Base-by-base conservation (phyloP, 2,797 vertebrate genomes). In the Kryptopterus vitreolus region DNA sequence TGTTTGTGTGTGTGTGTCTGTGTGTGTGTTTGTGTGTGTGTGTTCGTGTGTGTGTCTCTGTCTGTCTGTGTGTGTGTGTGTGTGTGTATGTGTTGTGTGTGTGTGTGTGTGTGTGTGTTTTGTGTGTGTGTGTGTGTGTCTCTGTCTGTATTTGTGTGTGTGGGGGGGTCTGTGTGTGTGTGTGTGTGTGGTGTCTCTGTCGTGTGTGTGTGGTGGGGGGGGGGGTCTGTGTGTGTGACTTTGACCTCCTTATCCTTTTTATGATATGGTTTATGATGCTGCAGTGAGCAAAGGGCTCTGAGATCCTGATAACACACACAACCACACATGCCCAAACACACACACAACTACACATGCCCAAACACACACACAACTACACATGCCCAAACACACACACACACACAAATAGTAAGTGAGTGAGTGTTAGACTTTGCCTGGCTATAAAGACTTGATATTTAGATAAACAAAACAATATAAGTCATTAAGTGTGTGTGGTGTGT, bases 161-260 rank as follows among this genome's bases (percentile, higher is more conserved):
- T 59, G 70, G 33, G 70, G 57, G 69, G 53, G 38, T 43, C 6
- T 43, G 70, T 29, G 71, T 20, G 50, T 35, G 10, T 69, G 12
- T 69, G 26, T 71, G 46, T 71, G 68, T 71, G 48, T 71, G 46
- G n/a, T n/a, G n/a, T n/a, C n/a, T n/a, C n/a, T n/a, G n/a, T n/a
- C n/a, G n/a, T 71, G 68, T 52, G 46, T 61, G 57, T 61, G 52
- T 57, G 70, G n/a, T n/a, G n/a, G n/a, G n/a, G n/a, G n/a, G n/a
- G n/a, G n/a, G n/a, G n/a, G n/a, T n/a, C n/a, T 57, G 69, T 53
- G 26, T 18, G 68, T 70, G 43, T 83, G 92, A 93, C 92, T 94
- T 93, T 93, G 92, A 50, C 92, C 91, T 92, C 46, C 43, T 72
- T 76, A 81, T 83, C 90, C 85, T 88, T 85, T 95, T 95, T 93